phyloP scores from a whole-genome alignment of 2,888 invertebrate species.

The Balanococcus diminutus region DNA sequence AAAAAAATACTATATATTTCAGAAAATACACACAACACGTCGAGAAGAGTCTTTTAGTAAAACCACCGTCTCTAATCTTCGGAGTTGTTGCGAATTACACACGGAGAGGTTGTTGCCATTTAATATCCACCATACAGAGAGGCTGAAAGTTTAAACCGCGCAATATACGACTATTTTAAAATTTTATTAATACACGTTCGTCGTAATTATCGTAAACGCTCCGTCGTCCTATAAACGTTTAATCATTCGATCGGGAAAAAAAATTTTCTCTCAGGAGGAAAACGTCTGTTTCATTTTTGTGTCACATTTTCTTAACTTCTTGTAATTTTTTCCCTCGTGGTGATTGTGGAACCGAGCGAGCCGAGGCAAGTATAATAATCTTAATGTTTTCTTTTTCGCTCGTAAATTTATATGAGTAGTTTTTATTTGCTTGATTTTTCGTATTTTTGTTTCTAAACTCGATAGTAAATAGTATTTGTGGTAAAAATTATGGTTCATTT shows the following conservation, averaged over 20 bases:
- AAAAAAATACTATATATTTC: neutral
- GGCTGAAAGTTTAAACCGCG: conserved; percentile 3
- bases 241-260: neutral
- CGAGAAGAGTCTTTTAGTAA: neutral
- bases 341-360: neutral
- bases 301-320: too few species aligned
- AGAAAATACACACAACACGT: neutral
- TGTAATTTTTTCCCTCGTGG: neutral
- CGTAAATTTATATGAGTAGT: neutral
- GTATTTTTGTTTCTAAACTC: neutral
- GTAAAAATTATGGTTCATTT: neutral
- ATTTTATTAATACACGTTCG: conserved; percentile 23
- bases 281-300: neutral
- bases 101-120: conserved; percentile 23
- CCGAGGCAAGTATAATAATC: neutral
- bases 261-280: neutral
- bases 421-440: neutral
- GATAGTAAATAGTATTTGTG: neutral
- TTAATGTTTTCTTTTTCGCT: neutral
- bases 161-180: conserved; percentile 10
- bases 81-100: conserved; percentile 19
- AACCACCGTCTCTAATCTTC: neutral
- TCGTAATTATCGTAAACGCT: conserved; percentile 15
- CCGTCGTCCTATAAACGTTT: neutral
- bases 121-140: neutral